Percentiles rank a stretch among this genome's conserved stretches.
Evolutionary conservation across 2,888 invertebrate genomes (phyloP).

Genomic region (Lasioglossum lativentre): DNA sequence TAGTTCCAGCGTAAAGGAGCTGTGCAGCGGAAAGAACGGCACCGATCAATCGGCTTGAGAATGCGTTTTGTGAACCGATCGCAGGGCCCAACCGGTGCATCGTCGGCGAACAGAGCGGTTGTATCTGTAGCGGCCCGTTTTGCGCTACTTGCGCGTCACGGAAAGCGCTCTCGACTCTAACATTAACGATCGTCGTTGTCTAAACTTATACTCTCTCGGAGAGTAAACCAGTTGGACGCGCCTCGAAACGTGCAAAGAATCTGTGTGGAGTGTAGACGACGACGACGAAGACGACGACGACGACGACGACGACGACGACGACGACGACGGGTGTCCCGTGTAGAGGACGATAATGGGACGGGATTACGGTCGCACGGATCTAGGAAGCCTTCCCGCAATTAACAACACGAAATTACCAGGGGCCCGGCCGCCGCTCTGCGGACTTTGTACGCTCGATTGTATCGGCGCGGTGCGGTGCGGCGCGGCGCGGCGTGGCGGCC

Average conservation of each 20-base stretch:
- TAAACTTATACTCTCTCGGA: conserved; percentile 19
- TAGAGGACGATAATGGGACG: conserved; percentile 30
- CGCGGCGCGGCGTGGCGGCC: too few relatives aligned
- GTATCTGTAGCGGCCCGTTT: conserved; percentile 31
- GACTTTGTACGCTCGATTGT: neutral
- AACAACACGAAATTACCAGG: conserved; percentile 17
- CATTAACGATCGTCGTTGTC: conserved; percentile 45
- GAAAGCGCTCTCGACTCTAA: conserved; percentile 50
- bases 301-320: neutral
- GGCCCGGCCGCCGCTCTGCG: neutral
- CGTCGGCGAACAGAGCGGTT: neutral
- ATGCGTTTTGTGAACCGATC: neutral
- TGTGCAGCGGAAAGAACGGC: neutral
- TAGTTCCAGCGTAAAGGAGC: neutral
- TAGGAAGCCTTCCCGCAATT: conserved; percentile 26
- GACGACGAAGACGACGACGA: neutral
- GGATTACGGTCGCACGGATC: conserved; percentile 20
- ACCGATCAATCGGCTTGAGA: neutral
- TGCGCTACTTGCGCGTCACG: conserved; percentile 51
- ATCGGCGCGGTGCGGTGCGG: too few relatives aligned
- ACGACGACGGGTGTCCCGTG: neutral
- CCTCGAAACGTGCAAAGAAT: conserved; percentile 31
- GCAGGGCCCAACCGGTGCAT: neutral
- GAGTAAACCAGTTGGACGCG: conserved; percentile 48
- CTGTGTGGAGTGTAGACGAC: neutral